Conservation (phyloP, 2,888 invertebrate species). For the Holacanthella duospinosa region DNA sequence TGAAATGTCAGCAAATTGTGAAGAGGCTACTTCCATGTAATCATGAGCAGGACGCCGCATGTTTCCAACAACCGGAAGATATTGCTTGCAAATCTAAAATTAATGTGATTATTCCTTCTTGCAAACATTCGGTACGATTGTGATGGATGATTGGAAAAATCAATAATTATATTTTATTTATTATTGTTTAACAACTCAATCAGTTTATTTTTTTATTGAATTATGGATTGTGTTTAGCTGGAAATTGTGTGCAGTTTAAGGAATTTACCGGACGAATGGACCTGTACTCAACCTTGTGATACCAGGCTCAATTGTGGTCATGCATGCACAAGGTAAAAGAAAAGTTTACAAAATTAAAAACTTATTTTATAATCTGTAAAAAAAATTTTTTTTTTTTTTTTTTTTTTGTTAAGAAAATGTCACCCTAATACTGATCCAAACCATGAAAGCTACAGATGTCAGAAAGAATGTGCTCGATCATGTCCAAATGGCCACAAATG, state of each 20-base stretch:
- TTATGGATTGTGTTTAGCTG: not conserved
- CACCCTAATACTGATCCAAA: slow-evolving; percentile 52
- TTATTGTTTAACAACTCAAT: too few species aligned
- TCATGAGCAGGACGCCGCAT: slow-evolving; percentile 21
- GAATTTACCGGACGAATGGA: not conserved
- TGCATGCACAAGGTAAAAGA: slow-evolving; percentile 44
- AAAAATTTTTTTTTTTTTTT: not conserved
- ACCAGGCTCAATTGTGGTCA: slow-evolving; percentile 52
- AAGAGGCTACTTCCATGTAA: slow-evolving; percentile 38
- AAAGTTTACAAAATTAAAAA: too few species aligned
- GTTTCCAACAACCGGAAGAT: not conserved
- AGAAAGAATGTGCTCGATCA: slow-evolving; percentile 16
- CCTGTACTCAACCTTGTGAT: not conserved
- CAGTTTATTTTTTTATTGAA: not conserved
- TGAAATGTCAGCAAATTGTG: slow-evolving; percentile 34
- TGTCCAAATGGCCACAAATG: slow-evolving; percentile 4
- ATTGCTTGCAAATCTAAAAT: not conserved
- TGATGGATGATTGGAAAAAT: too few species aligned
- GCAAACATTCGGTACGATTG: not conserved
- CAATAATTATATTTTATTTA: not conserved
- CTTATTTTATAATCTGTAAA: not conserved
- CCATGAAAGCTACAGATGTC: slow-evolving; percentile 41
- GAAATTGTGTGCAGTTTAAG: slow-evolving; percentile 3
- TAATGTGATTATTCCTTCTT: not conserved
- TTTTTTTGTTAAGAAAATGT: slow-evolving; percentile 41